Base-by-base conservation (phyloP, 2,888 invertebrate genomes). In the Galeruca laticollis region DNA sequence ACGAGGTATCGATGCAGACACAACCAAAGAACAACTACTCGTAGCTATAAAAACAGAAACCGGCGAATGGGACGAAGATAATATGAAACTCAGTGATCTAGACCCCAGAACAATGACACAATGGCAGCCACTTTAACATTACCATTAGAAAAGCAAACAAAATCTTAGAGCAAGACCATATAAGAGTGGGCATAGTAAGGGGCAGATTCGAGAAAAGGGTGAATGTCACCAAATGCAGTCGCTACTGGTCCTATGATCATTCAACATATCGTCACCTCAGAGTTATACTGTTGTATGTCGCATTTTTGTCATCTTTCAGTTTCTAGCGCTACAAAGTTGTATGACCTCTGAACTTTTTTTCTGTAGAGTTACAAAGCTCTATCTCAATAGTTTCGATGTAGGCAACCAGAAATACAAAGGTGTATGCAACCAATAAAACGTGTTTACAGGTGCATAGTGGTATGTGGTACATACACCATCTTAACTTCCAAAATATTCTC, bases 201-300 rank as follows among this genome's bases (percentile, higher is more conserved):
- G 5, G 13, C 47, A 47, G 15, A 15, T 1, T 13, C 47, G 47
- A 47, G 47, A 47, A 15, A 47, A 47, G 47, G 47, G 47, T 47
- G 13, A 13, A 47, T 13, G 47, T 47, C 47, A 13, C n/a, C 20
- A 51, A 33, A 33, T 47, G 61, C 40, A 9, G 21, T n/a, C 35
- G 20, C 13, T 60, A 40, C 43, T 43, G 37, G 43, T 15, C 37
- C 1, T 60, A 40, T 21, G 43, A 43, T 13, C 59, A 60, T 10
- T 1, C n/a, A 10, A 10, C 57, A n/a, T n/a, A n/a, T n/a, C n/a
- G n/a, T n/a, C n/a, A n/a, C n/a, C n/a, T n/a, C n/a, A n/a, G n/a
- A n/a, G n/a, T n/a, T n/a, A n/a, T n/a, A n/a, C n/a, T n/a, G n/a
- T n/a, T n/a, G n/a, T n/a, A n/a, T n/a, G n/a, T n/a, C n/a, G n/a